Conservation (phyloP, 2,113 vertebrate species). For the Ginglymostoma cirratum region DNA sequence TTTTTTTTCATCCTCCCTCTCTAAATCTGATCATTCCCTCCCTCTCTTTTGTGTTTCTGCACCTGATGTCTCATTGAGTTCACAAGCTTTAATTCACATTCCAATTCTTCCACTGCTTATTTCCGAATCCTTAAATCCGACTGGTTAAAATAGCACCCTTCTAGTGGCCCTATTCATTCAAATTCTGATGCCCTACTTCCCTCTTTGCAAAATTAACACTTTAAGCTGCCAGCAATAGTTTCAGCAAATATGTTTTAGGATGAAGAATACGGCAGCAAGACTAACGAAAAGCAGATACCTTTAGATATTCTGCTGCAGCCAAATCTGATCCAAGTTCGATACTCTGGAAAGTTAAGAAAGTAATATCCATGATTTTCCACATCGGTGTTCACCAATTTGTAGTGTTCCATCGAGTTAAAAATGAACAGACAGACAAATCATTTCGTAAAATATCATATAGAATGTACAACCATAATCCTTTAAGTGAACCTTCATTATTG, state of each 20-base stretch:
- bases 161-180: not conserved
- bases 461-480: not conserved
- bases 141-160: not conserved
- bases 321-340: not conserved
- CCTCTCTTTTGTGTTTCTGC: not conserved
- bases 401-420: not conserved
- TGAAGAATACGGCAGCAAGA: not conserved
- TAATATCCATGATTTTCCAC: not conserved
- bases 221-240: not conserved
- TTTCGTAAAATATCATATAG: not conserved
- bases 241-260: not conserved
- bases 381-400: not conserved
- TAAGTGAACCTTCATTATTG: not conserved
- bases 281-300: not conserved
- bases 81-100: not conserved
- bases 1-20: not conserved
- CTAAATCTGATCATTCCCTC: not conserved
- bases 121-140: not conserved
- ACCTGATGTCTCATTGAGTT: not conserved
- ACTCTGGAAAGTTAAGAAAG: not conserved
- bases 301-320: not conserved
- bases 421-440: not conserved
- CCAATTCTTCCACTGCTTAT: not conserved
- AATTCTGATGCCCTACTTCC: not conserved
- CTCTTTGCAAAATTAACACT: not conserved